A percentile compares a stretch with the other conserved stretches of the same genome.
Conservation (phyloP, 1,140 invertebrate species). For the Eupristina koningsbergeri region DNA sequence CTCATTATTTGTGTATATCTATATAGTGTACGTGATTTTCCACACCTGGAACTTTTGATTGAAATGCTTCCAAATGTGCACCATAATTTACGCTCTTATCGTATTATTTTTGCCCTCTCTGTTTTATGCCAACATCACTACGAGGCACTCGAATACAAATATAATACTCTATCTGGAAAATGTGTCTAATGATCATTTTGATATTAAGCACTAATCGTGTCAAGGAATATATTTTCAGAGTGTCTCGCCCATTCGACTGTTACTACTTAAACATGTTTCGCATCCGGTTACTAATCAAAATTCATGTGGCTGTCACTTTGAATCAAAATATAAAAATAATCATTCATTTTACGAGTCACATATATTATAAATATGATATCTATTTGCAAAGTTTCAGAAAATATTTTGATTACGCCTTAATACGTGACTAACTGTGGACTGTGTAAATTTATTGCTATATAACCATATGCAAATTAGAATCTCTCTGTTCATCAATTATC, state of each 20-base stretch:
- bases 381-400: neutral
- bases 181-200: too few relatives aligned
- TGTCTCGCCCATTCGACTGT: too few relatives aligned
- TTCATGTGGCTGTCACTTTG: neutral
- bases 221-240: too few relatives aligned
- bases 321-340: neutral
- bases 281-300: too few relatives aligned
- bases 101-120: neutral
- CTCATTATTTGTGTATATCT: constrained; percentile 22
- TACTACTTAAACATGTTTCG: too few relatives aligned
- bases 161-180: neutral
- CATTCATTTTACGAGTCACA: neutral
- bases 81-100: neutral
- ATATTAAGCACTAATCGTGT: too few relatives aligned
- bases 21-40: constrained; percentile 33
- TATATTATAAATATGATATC: neutral
- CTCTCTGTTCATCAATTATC: neutral
- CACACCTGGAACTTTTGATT: neutral
- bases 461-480: neutral
- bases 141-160: too few relatives aligned
- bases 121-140: too few relatives aligned
- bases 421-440: neutral
- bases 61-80: neutral
- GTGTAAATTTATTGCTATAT: neutral
- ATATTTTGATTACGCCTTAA: neutral